These are phyloP conservation scores for Pimpla rufipes DNA, from an alignment of 2,888 invertebrate species.

Conservation along the genomic window DNA sequence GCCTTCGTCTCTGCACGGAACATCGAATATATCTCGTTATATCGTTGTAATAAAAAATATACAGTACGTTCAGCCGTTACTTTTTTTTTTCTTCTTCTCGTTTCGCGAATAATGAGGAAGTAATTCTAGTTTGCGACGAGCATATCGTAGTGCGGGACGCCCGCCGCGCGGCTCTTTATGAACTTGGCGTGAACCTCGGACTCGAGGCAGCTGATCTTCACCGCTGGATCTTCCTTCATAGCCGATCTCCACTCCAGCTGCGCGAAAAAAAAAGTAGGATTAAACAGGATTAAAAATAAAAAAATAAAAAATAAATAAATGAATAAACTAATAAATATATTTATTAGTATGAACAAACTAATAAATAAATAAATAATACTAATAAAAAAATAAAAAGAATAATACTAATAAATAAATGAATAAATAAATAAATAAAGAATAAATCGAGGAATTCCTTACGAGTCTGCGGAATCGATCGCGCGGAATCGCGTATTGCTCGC, in stretches of 20 bases:
- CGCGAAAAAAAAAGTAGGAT: constrained; percentile 15
- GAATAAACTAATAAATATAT: no score
- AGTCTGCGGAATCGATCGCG: constrained; percentile 89
- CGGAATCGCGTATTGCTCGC: constrained; percentile 89
- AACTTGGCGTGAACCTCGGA: constrained; percentile 91
- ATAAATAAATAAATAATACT: no score
- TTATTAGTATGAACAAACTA: no score
- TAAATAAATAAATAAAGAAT: no score
- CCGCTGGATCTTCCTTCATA: constrained; percentile 90
- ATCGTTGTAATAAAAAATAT: constrained; percentile 54
- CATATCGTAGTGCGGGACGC: constrained; percentile 89
- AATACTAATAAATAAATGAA: no score
- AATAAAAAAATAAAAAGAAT: not conserved
- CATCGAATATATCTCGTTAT: constrained; percentile 29
- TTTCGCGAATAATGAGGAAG: no score
- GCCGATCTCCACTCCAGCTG: constrained; percentile 90
- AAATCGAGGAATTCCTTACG: constrained; percentile 86
- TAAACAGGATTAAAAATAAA: not conserved
- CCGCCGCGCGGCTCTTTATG: constrained; percentile 88
- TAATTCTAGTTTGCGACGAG: constrained; percentile 63
- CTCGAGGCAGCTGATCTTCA: constrained; percentile 89
- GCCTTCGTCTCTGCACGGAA: not conserved
- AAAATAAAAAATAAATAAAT: not conserved
- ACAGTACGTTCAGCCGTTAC: constrained; percentile 7
- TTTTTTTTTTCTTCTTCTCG: not conserved